Evolutionary conservation across 2,888 invertebrate species (phyloP).

Genomic region (Zygogramma bicolorata): DNA sequence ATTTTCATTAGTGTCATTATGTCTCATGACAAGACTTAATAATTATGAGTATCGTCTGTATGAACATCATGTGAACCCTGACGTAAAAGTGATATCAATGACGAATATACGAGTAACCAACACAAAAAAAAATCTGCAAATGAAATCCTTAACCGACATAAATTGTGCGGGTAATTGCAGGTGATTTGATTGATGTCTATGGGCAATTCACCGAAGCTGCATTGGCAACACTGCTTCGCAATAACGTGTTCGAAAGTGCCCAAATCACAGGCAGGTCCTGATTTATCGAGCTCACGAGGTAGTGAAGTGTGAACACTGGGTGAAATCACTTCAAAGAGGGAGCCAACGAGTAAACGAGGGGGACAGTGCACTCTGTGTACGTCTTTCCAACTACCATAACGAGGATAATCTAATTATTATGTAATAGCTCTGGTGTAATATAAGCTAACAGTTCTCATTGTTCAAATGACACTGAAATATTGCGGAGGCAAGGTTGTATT

Average conservation of each 20-base stretch:
- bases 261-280: neutral
- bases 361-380: neutral
- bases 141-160: too few species aligned
- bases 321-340: neutral
- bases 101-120: too few species aligned
- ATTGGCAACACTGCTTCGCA: too few species aligned
- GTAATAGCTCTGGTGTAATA: neutral
- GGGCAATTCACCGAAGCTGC: too few species aligned
- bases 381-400: neutral
- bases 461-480: constrained; percentile 2
- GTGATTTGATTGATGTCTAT: too few species aligned
- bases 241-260: neutral
- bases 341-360: neutral
- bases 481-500: neutral
- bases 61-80: too few species aligned
- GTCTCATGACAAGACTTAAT: too few species aligned
- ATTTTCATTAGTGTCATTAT: too few species aligned
- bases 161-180: too few species aligned
- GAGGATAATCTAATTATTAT: constrained; percentile 1
- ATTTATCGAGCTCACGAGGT: neutral
- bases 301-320: neutral
- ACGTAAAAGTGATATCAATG: too few species aligned
- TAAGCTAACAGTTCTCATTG: constrained; percentile 4
- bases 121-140: too few species aligned
- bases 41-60: too few species aligned